Percentiles rank a stretch among this genome's conserved stretches.
Evolutionary conservation across 2,797 vertebrate species (phyloP).

Genomic region (Rhincodon typus): DNA sequence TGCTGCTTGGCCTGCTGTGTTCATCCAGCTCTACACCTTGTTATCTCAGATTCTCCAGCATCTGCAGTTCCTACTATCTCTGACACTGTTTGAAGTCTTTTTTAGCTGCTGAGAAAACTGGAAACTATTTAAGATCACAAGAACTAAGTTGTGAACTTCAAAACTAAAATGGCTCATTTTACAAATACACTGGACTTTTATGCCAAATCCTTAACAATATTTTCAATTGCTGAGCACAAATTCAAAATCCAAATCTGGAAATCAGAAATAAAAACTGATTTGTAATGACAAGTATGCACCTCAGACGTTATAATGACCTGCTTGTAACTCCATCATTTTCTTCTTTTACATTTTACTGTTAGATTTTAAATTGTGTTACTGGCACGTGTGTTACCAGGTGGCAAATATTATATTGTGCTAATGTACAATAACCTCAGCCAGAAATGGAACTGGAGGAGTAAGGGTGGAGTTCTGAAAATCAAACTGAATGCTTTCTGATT

Average conservation of each 20-base stretch:
- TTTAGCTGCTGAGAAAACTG: neutral
- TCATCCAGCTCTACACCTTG: too few relatives aligned
- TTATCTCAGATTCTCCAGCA: too few relatives aligned
- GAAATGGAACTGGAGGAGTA: neutral
- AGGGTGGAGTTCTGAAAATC: neutral
- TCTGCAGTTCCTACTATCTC: too few relatives aligned
- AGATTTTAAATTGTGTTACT: neutral
- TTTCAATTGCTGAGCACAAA: neutral
- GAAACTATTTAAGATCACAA: neutral
- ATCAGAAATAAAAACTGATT: neutral
- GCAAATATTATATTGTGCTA: neutral
- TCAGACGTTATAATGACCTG: neutral
- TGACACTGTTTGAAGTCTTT: neutral
- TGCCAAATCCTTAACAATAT: neutral
- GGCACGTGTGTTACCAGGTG: neutral
- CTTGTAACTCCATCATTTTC: neutral
- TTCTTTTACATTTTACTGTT: neutral
- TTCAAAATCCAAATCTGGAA: neutral
- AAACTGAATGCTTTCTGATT: neutral
- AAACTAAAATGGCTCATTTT: neutral
- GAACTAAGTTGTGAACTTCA: neutral
- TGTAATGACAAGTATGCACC: neutral
- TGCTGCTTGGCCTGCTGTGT: too few relatives aligned
- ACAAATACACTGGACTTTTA: constrained; percentile 11
- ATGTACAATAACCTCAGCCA: neutral